Evolutionary conservation across 2,797 vertebrate species (phyloP), one percentile per base, ranked within the genome.

Genomic region (Fistularia commersonii): DNA sequence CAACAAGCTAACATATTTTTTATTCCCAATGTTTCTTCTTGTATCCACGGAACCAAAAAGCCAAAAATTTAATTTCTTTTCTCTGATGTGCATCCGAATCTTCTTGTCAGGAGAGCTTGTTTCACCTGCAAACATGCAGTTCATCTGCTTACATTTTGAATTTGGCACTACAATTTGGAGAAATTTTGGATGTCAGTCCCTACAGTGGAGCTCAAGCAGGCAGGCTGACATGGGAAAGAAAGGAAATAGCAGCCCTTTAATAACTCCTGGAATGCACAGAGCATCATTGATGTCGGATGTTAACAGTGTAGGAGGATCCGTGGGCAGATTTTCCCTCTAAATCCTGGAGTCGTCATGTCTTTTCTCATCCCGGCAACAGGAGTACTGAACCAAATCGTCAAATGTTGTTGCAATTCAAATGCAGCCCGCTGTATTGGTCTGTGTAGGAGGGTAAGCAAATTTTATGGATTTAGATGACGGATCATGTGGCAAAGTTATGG

Each of bases 201-300:
- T 62, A 53, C 60, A 63, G 64, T 64, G 48, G 32, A 55, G 48
- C 45, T 10, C 60, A 54, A 70, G 6, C 33, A 55, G 55, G 52
- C 35, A 63, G 42, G 39, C 41, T 41, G 39, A 53, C 9, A 44
- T 15, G 42, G 41, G 44, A 40, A 35, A 40, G 10, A 23, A 52
- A 66, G 53, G 59, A 78, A 72, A 78, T 63, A 51, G 43, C 65
- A 72, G 56, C 48, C 43, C 55, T 74, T 77, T 66, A 65, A 74
- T 80, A 65, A 52, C 61, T 74, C 68, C 71, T 72, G 69, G 73
- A 76, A 82, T 66, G 59, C 64, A 54, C 37, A 36, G 64, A 67
- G 57, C 77, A 54, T 65, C 54, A 64, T 70, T 69, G 77, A 85
- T 84, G 79, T 69, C 37, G 53, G 65, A 61, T 72, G 67, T 75